Base-by-base conservation (phyloP, 1,140 invertebrate species). In the Drosophila santomea region DNA sequence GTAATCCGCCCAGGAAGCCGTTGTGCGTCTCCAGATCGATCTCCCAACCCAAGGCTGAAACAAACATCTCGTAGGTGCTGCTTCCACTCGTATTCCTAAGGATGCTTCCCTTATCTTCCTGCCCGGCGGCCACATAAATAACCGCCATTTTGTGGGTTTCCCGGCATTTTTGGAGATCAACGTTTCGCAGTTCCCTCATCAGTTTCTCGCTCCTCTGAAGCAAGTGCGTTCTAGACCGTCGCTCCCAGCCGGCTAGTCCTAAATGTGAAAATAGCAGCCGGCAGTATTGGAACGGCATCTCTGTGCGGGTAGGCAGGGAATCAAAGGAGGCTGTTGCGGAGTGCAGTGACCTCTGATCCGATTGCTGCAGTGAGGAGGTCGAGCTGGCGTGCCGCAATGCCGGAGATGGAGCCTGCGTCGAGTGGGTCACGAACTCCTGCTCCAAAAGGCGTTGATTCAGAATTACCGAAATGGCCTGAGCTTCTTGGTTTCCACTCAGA, bases 111-210 rank as follows among this genome's bases (percentile, higher is more conserved):
- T 99, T 98, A 74, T 99, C 98, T 93, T 99, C 98, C 92, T 99
- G 99, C 0, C 98, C 98, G 17, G 96, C 96, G 25, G 96, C 97
- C 1, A 99, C 98, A 93, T 99, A 99, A 78, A 99, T 98, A 2
- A 99, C 98, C 10, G 99, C 99, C 88, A 99, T 97, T 93, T 99
- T 99, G 93, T 99, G 99, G 1, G 98, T 99, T 92, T 99, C 99
- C 25, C 99, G 95, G 78, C 97, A 97, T 86, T 95, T 96, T 93
- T 98, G 98, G 67, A 95, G 95, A 91, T 99, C 98, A 17, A 99
- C 94, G 93, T 99, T 98, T 64, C 98, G 95, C 43, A 99, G 89
- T 93, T 99, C 98, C 15, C 98, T 93, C 32, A 99, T 91, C 50
- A 99, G 93, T 63, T 98, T 96, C 76, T 99, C 98, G 83, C 96